Conservation (phyloP, 2,888 invertebrate species). For the Serrognathus titanus region DNA sequence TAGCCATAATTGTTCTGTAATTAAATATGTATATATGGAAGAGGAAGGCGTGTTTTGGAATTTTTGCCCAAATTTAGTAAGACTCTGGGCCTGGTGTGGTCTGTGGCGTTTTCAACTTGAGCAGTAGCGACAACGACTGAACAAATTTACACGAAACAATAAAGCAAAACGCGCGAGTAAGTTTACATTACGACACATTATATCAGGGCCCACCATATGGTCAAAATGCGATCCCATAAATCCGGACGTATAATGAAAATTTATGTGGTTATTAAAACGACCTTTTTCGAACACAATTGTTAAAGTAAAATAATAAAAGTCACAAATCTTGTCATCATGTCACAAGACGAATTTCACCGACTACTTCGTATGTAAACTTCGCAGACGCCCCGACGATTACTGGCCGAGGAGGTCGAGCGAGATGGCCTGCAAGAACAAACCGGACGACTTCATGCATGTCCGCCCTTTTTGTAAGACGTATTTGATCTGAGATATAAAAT, state of each 20-base stretch:
- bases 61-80: no score
- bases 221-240: slow-evolving; percentile 2
- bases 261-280: slow-evolving; percentile 4
- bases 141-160: neutral
- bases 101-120: neutral
- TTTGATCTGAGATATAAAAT: slow-evolving; percentile 5
- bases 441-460: slow-evolving; percentile 3
- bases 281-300: slow-evolving; percentile 5
- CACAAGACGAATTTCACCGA: slow-evolving; percentile 5
- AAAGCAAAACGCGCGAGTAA: neutral
- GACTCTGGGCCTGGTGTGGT: no score
- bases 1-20: no score
- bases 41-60: no score
- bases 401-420: neutral
- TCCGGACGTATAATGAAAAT: slow-evolving; percentile 4
- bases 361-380: slow-evolving; percentile 5
- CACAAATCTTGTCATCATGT: slow-evolving; percentile 8
- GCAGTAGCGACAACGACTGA: neutral
- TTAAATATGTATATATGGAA: no score
- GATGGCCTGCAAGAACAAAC: neutral
- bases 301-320: slow-evolving; percentile 5
- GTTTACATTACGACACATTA: slow-evolving; percentile 1
- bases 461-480: slow-evolving; percentile 3
- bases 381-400: neutral
- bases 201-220: slow-evolving; percentile 2